These are phyloP conservation scores for Blastobasis lacticolella DNA, from an alignment of 2,888 invertebrate genomes.

Conservation along the genomic window DNA sequence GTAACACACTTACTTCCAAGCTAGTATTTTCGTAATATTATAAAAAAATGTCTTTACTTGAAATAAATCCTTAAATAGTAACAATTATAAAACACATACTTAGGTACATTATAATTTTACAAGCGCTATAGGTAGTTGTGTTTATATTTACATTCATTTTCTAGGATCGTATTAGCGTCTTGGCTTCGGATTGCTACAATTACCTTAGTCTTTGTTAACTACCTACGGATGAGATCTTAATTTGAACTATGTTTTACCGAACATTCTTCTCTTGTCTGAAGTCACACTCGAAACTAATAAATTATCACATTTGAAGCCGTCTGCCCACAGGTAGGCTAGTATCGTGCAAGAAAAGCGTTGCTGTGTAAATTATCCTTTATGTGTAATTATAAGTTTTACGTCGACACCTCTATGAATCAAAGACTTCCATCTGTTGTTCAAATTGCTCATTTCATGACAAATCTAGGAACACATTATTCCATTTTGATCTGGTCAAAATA, in stretches of 20 bases:
- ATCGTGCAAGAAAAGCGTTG: too few species aligned
- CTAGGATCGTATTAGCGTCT: slow-evolving; percentile 46
- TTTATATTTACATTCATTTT: not conserved
- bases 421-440: too few species aligned
- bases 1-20: slow-evolving; percentile 57
- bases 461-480: too few species aligned
- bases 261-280: slow-evolving; percentile 47
- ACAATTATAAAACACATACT: not conserved
- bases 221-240: slow-evolving; percentile 70
- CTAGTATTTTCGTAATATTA: slow-evolving; percentile 32
- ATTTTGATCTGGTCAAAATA: too few species aligned
- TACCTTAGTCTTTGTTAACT: slow-evolving; percentile 64
- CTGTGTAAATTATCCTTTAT: too few species aligned
- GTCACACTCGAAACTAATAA: slow-evolving; percentile 54
- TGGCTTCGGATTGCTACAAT: slow-evolving; percentile 65
- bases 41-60: slow-evolving; percentile 28
- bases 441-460: too few species aligned
- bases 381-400: too few species aligned
- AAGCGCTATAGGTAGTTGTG: slow-evolving; percentile 1
- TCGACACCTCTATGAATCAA: too few species aligned
- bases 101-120: not conserved
- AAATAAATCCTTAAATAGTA: slow-evolving; percentile 6
- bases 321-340: too few species aligned
- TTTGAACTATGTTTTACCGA: slow-evolving; percentile 67
- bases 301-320: slow-evolving; percentile 53